A percentile compares a stretch with the other conserved stretches of the same genome.
Conservation (phyloP, 2,888 invertebrate species). For the Galerucella calmariensis region DNA sequence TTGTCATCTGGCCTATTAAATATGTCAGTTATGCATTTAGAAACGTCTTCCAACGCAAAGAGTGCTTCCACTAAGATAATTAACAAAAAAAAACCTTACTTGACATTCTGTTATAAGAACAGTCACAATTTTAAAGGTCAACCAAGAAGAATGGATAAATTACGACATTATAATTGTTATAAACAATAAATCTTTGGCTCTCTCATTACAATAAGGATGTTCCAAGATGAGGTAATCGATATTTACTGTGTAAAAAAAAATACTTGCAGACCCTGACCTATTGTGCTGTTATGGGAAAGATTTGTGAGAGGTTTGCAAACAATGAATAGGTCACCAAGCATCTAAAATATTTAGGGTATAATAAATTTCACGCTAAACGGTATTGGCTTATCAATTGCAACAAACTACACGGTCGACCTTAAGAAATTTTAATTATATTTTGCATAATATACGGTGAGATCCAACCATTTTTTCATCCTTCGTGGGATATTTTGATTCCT, state of each 20-base stretch:
- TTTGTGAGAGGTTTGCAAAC: conserved; percentile 17
- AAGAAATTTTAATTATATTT: not conserved
- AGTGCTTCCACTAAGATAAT: too few species aligned
- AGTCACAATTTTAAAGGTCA: not conserved
- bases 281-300: conserved; percentile 14
- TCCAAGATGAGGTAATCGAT: conserved; percentile 15
- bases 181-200: conserved; percentile 3
- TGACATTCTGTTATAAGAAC: not conserved
- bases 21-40: too few species aligned
- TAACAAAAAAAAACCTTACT: not conserved
- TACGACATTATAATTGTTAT: conserved; percentile 8
- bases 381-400: not conserved
- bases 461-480: too few species aligned
- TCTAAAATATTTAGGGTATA: not conserved
- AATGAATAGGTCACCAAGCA: conserved; percentile 14
- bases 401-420: too few species aligned
- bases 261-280: conserved; percentile 8
- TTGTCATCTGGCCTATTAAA: too few species aligned
- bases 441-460: too few species aligned
- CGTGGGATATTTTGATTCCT: too few species aligned
- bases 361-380: not conserved
- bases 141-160: not conserved
- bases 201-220: conserved; percentile 19
- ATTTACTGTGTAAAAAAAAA: conserved; percentile 7
- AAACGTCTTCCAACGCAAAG: too few species aligned